phyloP scores from a whole-genome alignment of 2,797 vertebrate species.

The Phalanger gymnotis region DNA sequence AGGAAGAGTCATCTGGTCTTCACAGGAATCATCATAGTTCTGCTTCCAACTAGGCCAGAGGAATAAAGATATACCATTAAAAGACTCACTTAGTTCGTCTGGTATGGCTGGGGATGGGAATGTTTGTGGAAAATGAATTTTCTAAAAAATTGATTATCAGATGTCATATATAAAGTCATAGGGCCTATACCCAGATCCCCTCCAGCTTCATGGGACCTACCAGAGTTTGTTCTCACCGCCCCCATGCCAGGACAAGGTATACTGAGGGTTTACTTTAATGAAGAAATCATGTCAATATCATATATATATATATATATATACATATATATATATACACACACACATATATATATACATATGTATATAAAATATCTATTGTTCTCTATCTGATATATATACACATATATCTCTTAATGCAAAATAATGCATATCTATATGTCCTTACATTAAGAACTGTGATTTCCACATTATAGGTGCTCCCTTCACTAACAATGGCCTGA shows the following conservation, averaged over 20 bases:
- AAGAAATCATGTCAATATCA: background rate
- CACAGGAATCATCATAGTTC: background rate
- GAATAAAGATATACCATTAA: background rate
- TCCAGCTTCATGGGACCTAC: background rate
- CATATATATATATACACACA: no score
- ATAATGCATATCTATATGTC: background rate
- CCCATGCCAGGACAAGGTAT: background rate
- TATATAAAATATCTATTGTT: no score
- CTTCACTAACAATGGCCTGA: background rate
- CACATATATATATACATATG: no score
- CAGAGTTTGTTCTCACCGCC: background rate
- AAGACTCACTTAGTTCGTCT: background rate
- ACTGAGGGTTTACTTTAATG: background rate
- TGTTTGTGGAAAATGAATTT: background rate
- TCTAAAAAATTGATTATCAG: background rate
- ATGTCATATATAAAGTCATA: background rate
- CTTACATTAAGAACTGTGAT: background rate
- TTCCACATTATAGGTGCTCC: background rate
- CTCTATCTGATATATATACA: no score
- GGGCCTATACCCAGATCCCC: background rate
- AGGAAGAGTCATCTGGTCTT: background rate
- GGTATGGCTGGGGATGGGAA: background rate
- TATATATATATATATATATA: background rate
- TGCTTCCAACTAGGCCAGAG: background rate
- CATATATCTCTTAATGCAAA: background rate